Percentiles rank a stretch among this genome's conserved stretches.
These are phyloP conservation scores for Sus scrofa DNA, from an alignment of 2,113 vertebrate species.

Conservation along the genomic window T2T-Sscrofa CM000826.6:76649501-76650000, in stretches of 20 bases:
- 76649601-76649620: too few species aligned
- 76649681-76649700: neutral
- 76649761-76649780: neutral
- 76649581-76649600: too few species aligned
- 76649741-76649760: neutral
- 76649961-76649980: slow-evolving; percentile 22
- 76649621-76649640: too few species aligned
- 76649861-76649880: neutral
- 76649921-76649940: neutral
- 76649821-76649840: slow-evolving; percentile 44
- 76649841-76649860: neutral
- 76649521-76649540: too few species aligned
- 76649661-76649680: too few species aligned
- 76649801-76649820: neutral
- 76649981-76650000: slow-evolving; percentile 40
- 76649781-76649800: neutral
- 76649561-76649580: too few species aligned
- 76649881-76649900: neutral
- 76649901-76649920: neutral
- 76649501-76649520: too few species aligned
- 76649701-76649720: neutral
- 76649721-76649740: neutral
- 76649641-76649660: too few species aligned
- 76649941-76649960: slow-evolving; percentile 15
- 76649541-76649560: too few species aligned